These are phyloP conservation scores for Magallana gigas DNA, from an alignment of 1,140 invertebrate genomes.

Conservation along the genomic window DNA sequence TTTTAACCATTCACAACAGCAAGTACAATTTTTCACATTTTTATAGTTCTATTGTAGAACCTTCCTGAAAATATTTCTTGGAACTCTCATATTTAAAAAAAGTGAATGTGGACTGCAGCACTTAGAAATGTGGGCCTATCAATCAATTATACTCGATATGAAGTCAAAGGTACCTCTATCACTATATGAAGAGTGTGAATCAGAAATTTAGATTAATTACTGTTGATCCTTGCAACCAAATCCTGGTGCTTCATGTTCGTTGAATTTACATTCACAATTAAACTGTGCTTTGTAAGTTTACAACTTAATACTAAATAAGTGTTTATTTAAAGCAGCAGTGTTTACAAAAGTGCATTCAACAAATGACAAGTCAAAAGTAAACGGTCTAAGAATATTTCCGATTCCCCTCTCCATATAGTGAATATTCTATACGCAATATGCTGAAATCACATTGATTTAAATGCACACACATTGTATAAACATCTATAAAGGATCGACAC, in stretches of 20 bases:
- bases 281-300: constrained; percentile 11
- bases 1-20: constrained; percentile 10
- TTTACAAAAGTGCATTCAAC: constrained; percentile 8
- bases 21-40: background rate
- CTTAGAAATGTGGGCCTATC: too few relatives aligned
- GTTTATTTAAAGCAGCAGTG: constrained; percentile 10
- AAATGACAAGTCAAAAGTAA: background rate
- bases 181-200: background rate
- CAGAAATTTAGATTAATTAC: background rate
- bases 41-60: constrained; percentile 3
- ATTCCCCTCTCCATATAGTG: constrained; percentile 6
- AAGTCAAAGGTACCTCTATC: constrained; percentile 10
- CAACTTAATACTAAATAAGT: background rate
- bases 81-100: background rate
- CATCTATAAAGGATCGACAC: background rate
- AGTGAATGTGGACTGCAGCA: too few relatives aligned
- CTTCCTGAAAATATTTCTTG: constrained; percentile 5
- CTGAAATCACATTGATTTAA: constrained; percentile 18
- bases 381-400: background rate
- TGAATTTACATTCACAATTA: constrained; percentile 16
- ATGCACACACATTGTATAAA: constrained; percentile 13
- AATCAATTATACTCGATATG: background rate
- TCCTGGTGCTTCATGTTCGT: background rate
- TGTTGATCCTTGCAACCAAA: too few relatives aligned
- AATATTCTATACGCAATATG: constrained; percentile 9